Percentiles rank a stretch among this genome's conserved stretches.
Evolutionary conservation across 2,113 vertebrate species (phyloP).

Genomic region (Erythrocercus mccallii): DNA sequence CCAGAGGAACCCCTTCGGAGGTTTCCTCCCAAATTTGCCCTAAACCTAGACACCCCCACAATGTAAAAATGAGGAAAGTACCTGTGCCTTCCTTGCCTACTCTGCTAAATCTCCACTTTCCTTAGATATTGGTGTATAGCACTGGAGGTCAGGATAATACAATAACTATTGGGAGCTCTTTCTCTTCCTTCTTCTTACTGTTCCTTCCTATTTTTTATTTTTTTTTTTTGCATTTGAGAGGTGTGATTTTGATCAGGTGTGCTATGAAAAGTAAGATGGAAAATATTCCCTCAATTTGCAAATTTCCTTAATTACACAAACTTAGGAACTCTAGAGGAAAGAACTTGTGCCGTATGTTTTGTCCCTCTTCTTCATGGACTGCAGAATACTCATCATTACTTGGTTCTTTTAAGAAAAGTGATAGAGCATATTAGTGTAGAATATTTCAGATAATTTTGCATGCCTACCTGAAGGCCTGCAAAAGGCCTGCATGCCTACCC

Average conservation of each 20-base stretch:
- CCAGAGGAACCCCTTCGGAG: too few species aligned
- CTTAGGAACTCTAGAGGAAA: not conserved
- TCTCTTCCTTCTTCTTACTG: too few species aligned
- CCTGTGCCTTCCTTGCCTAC: not conserved
- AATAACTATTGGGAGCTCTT: too few species aligned
- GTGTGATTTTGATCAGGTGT: not conserved
- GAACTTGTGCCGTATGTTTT: not conserved
- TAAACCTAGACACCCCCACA: too few species aligned
- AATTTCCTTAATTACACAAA: not conserved
- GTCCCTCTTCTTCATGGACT: not conserved
- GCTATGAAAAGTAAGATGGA: not conserved
- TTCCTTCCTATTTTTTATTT: too few species aligned
- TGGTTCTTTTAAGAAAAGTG: not conserved
- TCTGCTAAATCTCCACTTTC: not conserved
- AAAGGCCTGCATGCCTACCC: too few species aligned
- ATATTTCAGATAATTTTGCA: not conserved
- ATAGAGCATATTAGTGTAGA: not conserved
- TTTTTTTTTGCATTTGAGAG: not conserved
- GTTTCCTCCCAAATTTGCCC: too few species aligned
- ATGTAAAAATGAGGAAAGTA: too few species aligned
- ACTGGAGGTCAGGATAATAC: too few species aligned
- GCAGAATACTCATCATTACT: not conserved
- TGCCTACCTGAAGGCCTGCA: too few species aligned
- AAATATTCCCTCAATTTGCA: not conserved
- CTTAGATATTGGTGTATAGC: too few species aligned